These are phyloP conservation scores for Drosophila differens DNA, from an alignment of 2,888 invertebrate genomes.

Conservation along the genomic window DNA sequence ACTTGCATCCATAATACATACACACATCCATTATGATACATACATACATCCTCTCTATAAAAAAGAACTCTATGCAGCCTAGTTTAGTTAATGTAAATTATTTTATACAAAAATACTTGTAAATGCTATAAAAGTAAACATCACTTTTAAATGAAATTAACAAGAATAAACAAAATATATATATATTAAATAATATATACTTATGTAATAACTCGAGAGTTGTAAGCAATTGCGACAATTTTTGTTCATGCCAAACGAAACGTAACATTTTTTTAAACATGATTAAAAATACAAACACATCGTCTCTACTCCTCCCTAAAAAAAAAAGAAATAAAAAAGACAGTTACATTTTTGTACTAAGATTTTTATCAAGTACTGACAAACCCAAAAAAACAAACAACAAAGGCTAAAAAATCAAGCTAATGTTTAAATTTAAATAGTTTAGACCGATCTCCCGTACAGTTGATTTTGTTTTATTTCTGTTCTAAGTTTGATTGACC, in stretches of 20 bases:
- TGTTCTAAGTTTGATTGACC: constrained; percentile 30
- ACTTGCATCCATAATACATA: constrained; percentile 9
- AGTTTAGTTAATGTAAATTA: constrained; percentile 80
- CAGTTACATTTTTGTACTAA: constrained; percentile 40
- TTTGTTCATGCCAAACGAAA: constrained; percentile 72
- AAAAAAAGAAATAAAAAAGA: constrained; percentile 31
- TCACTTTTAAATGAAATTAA: constrained; percentile 63
- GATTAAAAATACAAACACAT: constrained; percentile 9
- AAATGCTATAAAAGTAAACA: constrained; percentile 66
- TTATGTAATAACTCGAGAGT: constrained; percentile 73
- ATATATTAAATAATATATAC: constrained; percentile 38
- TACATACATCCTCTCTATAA: constrained; percentile 26
- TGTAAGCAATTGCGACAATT: constrained; percentile 65
- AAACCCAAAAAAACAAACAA: constrained; percentile 6
- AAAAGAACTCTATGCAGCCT: constrained; percentile 44
- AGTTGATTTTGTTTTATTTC: constrained; percentile 47
- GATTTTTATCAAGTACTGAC: constrained; percentile 22
- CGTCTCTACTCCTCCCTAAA: background rate
- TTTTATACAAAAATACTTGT: constrained; percentile 68
- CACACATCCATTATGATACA: constrained; percentile 29
- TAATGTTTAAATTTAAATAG: constrained; percentile 55
- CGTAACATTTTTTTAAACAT: constrained; percentile 37
- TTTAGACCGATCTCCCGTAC: constrained; percentile 58
- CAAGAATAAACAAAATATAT: constrained; percentile 17
- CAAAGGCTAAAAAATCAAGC: constrained; percentile 40